Percentiles rank a stretch among this genome's conserved stretches.
Evolutionary conservation across 2,113 vertebrate genomes (phyloP).

Genomic region (Gasterosteus nipponicus): DNA sequence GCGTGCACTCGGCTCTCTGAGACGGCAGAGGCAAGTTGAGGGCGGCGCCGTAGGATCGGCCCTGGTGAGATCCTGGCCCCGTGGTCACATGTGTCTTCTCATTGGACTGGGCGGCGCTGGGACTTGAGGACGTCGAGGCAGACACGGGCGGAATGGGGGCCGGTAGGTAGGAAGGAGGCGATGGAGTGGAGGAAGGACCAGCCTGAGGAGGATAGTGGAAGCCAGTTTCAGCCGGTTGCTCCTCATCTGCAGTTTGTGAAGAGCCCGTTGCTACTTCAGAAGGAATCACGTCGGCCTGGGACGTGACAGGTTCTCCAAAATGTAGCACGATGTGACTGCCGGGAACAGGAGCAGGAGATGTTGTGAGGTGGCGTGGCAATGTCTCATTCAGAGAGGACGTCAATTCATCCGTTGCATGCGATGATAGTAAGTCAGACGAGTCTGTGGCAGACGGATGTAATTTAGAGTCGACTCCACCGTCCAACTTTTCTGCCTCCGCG

Average conservation of each 20-base stretch:
- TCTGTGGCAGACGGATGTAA: not conserved
- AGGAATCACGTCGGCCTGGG: not conserved
- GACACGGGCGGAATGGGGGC: not conserved
- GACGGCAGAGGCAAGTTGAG: not conserved
- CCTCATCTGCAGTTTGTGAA: slow-evolving; percentile 2
- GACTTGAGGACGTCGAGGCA: not conserved
- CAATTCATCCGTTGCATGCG: not conserved
- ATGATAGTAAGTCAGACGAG: slow-evolving; percentile 7
- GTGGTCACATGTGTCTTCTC: not conserved
- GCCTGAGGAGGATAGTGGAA: not conserved
- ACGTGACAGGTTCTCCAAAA: not conserved
- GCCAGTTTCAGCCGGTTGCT: not conserved
- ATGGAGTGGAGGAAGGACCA: not conserved
- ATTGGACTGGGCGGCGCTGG: not conserved
- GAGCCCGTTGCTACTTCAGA: not conserved
- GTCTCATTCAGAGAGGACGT: not conserved
- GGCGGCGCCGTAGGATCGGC: not conserved
- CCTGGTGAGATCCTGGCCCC: not conserved
- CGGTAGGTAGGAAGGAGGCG: not conserved
- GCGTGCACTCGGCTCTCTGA: slow-evolving; percentile 52
- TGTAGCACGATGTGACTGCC: not conserved
- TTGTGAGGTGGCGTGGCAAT: not conserved
- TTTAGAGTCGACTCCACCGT: not conserved
- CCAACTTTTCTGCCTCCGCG: not conserved
- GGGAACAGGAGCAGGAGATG: not conserved